phyloP scores from a whole-genome alignment of 2,113 vertebrate genomes.

The Rousettus leschenaultii region DNA sequence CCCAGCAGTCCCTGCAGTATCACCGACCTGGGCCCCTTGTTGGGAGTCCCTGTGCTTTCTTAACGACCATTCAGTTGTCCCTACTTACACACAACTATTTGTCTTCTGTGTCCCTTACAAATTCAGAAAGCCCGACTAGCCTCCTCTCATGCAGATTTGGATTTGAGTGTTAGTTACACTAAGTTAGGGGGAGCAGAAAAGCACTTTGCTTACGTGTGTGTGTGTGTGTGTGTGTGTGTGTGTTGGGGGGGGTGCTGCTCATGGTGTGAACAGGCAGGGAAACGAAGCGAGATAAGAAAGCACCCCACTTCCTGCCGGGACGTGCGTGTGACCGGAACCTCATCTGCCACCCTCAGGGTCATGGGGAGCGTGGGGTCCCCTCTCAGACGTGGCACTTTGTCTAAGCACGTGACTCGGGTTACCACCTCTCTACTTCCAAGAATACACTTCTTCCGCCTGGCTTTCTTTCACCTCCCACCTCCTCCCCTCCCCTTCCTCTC shows the following conservation, averaged over 20 bases:
- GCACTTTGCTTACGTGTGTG: no score
- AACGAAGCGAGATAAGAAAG: neutral
- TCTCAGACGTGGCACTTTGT: no score
- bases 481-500: neutral
- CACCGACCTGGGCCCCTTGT: neutral
- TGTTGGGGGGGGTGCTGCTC: rapidly evolving
- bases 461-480: rapidly evolving
- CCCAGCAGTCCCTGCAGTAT: rapidly evolving
- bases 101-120: neutral
- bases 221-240: no score
- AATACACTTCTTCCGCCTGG: neutral
- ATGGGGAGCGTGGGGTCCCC: no score
- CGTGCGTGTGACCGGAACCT: rapidly evolving
- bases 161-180: neutral
- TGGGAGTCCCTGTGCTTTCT: neutral
- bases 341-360: no score
- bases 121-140: neutral
- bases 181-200: neutral
- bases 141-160: neutral
- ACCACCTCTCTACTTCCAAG: neutral
- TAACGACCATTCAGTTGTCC: neutral
- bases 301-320: rapidly evolving
- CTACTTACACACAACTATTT: neutral
- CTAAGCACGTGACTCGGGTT: no score
- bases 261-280: no score